Evolutionary conservation across 2,888 invertebrate genomes (phyloP), one percentile per base, ranked within the genome.

Genomic region (Lottia scabra): DNA sequence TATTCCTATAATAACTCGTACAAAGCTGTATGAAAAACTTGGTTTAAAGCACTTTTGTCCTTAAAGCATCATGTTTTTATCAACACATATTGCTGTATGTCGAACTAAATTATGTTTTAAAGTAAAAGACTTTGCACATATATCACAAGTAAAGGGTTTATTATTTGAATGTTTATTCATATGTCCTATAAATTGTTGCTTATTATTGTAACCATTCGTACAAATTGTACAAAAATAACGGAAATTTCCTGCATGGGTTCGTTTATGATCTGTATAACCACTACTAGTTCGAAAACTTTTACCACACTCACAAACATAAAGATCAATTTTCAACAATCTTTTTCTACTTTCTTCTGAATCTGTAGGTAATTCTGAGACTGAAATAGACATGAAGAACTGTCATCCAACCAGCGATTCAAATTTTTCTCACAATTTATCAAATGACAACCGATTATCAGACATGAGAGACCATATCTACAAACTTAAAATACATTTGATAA

Each of bases 151-250:
- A 62, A 48, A 65, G 56, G 65, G 63, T 65, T 65, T 70, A 15
- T 65, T 46, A 38, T 65, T 70, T 48, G 30, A 70, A 65, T 70
- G 70, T 19, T 72, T 70, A 44, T 76, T 76, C 23, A 76, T 64
- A 65, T 76, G 76, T 13, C 76, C 76, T 26, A 69, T 70, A 68
- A 66, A 76, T 63, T 76, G 76, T 66, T 71, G 71, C 44, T 72
- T 74, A 44, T 72, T 70, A 64, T 30, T 64, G 63, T 72, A 76
- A n/a, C 65, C 46, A 63, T 74, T 67, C 56, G 56, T 65, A 70
- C 76, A 76, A 65, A 67, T 74, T n/a, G 71, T 70, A 63, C 76
- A 76, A 23, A 23, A 56, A 56, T 56, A 56, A 12, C 56, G 19
- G 19, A 23, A 56, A 19, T 23, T 56, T 56, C 56, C 56, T 56